Evolutionary conservation across 2,113 vertebrate genomes (phyloP).

Genomic region (Apeltes quadracus): DNA sequence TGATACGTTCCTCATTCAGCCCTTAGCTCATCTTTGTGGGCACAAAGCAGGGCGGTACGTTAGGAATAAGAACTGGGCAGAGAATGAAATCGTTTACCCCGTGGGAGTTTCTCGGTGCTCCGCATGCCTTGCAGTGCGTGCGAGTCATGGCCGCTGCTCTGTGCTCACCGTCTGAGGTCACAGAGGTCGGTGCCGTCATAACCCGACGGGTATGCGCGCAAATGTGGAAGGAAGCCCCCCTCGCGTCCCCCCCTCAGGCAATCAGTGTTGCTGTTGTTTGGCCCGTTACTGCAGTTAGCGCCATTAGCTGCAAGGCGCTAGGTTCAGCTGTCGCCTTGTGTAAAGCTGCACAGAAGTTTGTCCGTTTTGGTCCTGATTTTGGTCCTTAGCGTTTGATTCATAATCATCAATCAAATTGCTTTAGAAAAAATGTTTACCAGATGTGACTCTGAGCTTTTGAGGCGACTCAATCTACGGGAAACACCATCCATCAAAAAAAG

Average conservation of each 20-base stretch:
- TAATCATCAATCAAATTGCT: constrained; percentile 11
- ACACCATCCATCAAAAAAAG: constrained; percentile 27
- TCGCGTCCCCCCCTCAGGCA: no score
- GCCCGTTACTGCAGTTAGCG: not conserved
- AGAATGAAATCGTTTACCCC: no score
- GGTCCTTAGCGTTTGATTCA: constrained; percentile 1
- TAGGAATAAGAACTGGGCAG: not conserved
- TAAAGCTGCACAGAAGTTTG: not conserved
- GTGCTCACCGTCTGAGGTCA: not conserved
- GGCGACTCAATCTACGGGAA: constrained; percentile 30
- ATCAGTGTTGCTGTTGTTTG: not conserved
- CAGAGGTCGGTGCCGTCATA: no score
- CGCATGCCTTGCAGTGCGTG: not conserved
- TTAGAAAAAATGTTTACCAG: constrained; percentile 11
- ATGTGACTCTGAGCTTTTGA: constrained; percentile 40
- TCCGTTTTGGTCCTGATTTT: not conserved
- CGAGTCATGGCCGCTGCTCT: not conserved
- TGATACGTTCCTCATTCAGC: not conserved
- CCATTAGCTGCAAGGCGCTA: not conserved
- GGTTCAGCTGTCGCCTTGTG: no score
- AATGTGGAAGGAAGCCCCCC: not conserved
- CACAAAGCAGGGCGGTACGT: not conserved
- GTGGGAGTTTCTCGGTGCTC: no score
- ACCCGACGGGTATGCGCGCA: not conserved
- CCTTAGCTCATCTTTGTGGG: not conserved